Evolutionary conservation across 2,113 vertebrate species (phyloP).

Genomic region (Gambusia affinis): DNA sequence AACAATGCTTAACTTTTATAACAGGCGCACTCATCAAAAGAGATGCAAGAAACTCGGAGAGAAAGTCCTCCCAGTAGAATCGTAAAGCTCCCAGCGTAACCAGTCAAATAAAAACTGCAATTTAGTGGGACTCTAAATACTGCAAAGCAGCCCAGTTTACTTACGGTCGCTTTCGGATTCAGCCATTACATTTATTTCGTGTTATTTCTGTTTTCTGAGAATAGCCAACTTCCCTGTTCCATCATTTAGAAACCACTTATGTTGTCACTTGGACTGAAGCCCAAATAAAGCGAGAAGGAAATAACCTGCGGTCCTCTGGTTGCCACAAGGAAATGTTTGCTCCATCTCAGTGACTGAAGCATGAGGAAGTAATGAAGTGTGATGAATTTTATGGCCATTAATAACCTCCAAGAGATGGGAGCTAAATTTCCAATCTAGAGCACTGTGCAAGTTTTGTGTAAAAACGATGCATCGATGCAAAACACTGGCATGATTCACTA

Average conservation of each 20-base stretch:
- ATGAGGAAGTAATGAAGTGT: constrained; percentile 39
- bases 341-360: constrained; percentile 24
- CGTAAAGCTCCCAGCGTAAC: background rate
- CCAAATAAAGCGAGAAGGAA: constrained; percentile 48
- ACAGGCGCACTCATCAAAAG: background rate
- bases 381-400: constrained; percentile 23
- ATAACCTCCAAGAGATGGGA: constrained; percentile 18
- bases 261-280: constrained; percentile 47
- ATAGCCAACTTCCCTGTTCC: constrained; percentile 59
- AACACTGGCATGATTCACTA: constrained; percentile 4
- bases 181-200: background rate
- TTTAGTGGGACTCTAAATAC: constrained; percentile 10
- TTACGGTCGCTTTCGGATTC: constrained; percentile 22
- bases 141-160: background rate
- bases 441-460: background rate
- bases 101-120: constrained; percentile 23
- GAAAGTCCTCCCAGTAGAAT: background rate
- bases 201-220: constrained; percentile 46
- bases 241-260: constrained; percentile 50
- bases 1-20: background rate
- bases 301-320: constrained; percentile 37
- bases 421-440: constrained; percentile 2
- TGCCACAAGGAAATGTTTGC: constrained; percentile 22
- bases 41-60: background rate
- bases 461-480: background rate